Percentiles rank a stretch among this genome's conserved stretches.
Conservation (phyloP, 2,797 vertebrate species). For the Miichthys miiuy region DNA sequence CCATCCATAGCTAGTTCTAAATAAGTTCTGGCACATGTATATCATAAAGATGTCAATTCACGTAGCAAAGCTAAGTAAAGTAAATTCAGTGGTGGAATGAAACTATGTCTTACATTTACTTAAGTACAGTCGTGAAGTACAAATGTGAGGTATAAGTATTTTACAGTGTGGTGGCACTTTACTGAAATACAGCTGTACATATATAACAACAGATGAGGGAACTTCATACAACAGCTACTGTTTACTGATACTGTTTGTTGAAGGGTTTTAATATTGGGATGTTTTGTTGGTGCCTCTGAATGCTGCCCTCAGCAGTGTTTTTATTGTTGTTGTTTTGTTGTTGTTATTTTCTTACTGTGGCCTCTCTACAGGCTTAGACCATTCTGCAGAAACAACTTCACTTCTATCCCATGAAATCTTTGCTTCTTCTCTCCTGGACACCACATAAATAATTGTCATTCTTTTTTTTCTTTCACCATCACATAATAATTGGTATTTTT, state of each 20-base stretch:
- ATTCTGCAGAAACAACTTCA: conserved; percentile 4
- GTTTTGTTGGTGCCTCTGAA: not conserved
- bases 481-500: too few relatives aligned
- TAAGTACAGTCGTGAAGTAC: too few relatives aligned
- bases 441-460: conserved; percentile 2
- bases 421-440: conserved; percentile 2
- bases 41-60: too few relatives aligned
- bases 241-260: conserved; percentile 16
- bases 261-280: conserved; percentile 13
- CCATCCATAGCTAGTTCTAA: too few relatives aligned
- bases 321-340: not conserved
- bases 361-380: conserved; percentile 1
- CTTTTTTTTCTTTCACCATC: too few relatives aligned
- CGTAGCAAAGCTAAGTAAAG: too few relatives aligned
- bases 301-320: conserved; percentile 5
- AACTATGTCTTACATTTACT: too few relatives aligned
- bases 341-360: not conserved
- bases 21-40: too few relatives aligned
- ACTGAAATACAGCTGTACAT: not conserved
- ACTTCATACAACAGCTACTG: not conserved
- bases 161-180: not conserved
- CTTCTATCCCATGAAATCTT: not conserved
- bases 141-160: too few relatives aligned
- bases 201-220: not conserved
- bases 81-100: too few relatives aligned